Evolutionary conservation across 1,140 invertebrate genomes (phyloP).

Genomic region (Probaryconus sp.): DNA sequence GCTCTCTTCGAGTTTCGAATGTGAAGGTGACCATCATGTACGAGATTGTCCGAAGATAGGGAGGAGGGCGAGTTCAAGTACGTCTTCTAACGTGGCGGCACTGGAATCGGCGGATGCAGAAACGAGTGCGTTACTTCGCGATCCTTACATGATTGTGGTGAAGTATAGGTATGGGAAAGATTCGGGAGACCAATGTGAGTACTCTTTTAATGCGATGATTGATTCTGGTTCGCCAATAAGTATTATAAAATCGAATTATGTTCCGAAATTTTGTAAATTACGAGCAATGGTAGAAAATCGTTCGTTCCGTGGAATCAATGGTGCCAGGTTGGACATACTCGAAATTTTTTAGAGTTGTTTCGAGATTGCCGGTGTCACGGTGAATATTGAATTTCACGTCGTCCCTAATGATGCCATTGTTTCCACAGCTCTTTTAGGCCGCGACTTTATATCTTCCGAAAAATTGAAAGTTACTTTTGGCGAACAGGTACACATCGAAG

Average conservation of each 20-base stretch:
- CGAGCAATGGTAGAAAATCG: background rate
- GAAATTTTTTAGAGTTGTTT: background rate
- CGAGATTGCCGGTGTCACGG: background rate
- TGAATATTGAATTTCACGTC: slow-evolving; percentile 5
- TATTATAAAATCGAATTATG: slow-evolving; percentile 11
- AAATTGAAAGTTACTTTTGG: background rate
- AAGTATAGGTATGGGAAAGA: background rate
- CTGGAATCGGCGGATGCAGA: background rate
- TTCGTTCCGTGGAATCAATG: slow-evolving; percentile 5
- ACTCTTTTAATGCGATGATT: slow-evolving; percentile 10
- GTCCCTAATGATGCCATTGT: slow-evolving; percentile 6
- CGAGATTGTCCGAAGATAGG: slow-evolving; percentile 4
- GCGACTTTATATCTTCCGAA: background rate
- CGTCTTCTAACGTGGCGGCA: no score
- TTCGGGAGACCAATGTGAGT: slow-evolving; percentile 1
- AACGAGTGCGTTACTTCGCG: background rate
- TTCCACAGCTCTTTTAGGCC: background rate
- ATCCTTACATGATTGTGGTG: slow-evolving; percentile 3
- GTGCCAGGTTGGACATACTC: background rate
- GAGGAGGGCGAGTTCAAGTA: background rate
- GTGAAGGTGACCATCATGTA: slow-evolving; percentile 1
- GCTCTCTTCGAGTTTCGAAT: no score
- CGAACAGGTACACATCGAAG: background rate
- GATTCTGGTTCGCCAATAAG: slow-evolving; percentile 30
- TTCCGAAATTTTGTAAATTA: slow-evolving; percentile 1